Percentiles rank a stretch among this genome's conserved stretches.
Conservation (phyloP, 2,888 invertebrate species). For the Oligia latruncula region DNA sequence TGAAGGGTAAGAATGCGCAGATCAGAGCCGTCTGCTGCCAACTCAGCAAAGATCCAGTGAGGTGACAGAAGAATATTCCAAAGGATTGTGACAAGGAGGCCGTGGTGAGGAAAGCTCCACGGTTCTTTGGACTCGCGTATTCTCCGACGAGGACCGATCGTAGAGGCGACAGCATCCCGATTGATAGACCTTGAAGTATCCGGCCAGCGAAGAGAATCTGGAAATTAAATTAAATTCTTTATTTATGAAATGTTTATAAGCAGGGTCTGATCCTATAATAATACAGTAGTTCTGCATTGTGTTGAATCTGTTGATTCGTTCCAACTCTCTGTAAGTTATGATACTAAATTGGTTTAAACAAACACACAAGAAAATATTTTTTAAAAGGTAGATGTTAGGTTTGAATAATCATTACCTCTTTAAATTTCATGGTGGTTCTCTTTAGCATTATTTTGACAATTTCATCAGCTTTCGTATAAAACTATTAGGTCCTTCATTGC, state of each 20-base stretch:
- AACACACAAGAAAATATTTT: no score
- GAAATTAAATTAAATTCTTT: background rate
- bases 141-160: constrained; percentile 88
- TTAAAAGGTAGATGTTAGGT: no score
- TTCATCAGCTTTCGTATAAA: no score
- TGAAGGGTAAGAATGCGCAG: constrained; percentile 81
- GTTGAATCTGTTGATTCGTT: no score
- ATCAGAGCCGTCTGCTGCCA: constrained; percentile 89
- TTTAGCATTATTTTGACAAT: no score
- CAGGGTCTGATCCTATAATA: background rate
- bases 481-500: no score
- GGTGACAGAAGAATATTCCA: constrained; percentile 91
- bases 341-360: no score
- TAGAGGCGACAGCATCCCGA: constrained; percentile 86
- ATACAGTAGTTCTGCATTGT: no score
- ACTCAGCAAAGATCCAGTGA: constrained; percentile 89
- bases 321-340: no score
- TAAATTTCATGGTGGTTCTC: no score
- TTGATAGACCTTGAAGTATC: constrained; percentile 79
- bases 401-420: no score
- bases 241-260: background rate
- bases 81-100: constrained; percentile 89
- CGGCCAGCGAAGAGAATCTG: constrained; percentile 65
- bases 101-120: constrained; percentile 90
- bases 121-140: constrained; percentile 88